Conservation (phyloP, 2,113 vertebrate genomes). For the Pelecanoides urinatrix region DNA sequence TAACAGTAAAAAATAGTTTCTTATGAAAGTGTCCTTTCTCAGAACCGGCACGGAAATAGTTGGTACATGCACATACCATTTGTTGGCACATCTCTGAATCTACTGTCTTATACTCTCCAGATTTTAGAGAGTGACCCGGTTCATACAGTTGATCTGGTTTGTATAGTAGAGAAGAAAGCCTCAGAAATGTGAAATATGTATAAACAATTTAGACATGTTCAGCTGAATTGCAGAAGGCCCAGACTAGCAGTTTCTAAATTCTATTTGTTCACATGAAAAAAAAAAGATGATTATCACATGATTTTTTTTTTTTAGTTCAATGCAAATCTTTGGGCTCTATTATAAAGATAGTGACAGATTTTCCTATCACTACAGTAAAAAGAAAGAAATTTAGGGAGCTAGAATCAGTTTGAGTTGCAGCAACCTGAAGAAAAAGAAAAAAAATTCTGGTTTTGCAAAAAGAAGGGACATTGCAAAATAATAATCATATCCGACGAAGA, state of each 20-base stretch:
- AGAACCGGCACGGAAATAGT: not conserved
- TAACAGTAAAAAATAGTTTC: not conserved
- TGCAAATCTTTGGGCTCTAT: not conserved
- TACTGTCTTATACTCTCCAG: not conserved
- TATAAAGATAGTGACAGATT: not conserved
- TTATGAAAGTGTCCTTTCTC: not conserved
- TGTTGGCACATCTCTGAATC: not conserved
- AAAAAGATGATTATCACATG: accelerated
- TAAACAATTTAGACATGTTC: not conserved
- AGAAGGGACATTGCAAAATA: not conserved
- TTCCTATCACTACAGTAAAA: not conserved
- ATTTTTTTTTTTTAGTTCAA: not conserved
- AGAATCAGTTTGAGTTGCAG: not conserved
- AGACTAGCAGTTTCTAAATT: not conserved
- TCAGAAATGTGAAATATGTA: slow-evolving; percentile 46
- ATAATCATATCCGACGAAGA: accelerated
- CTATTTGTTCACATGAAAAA: not conserved
- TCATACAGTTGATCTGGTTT: not conserved
- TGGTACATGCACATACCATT: not conserved
- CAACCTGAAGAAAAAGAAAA: not conserved
- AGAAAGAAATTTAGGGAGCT: not conserved
- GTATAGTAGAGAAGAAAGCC: not conserved
- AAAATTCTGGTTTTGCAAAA: not conserved
- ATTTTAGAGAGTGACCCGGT: not conserved
- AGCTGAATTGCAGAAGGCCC: not conserved